Evolutionary conservation across 2,797 vertebrate genomes (phyloP).

Genomic region (Lepilemur septentrionalis): DNA sequence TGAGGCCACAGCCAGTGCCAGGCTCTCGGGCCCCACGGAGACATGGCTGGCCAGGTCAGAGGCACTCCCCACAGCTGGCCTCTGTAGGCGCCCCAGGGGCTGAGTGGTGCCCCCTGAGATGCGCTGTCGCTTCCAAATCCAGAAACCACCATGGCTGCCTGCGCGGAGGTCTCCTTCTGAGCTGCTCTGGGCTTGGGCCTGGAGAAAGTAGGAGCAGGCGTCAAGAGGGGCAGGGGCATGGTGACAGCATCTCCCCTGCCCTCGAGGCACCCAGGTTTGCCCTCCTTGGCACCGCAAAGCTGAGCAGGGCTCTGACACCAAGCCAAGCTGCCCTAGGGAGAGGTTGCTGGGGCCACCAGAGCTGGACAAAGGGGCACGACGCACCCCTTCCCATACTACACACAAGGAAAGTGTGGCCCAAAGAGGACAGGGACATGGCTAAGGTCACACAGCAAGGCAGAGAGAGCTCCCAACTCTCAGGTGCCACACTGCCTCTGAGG

Average conservation of each 20-base stretch:
- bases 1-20: not conserved
- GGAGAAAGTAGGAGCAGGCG: not conserved
- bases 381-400: not conserved
- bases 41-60: constrained; percentile 57
- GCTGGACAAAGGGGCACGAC: not conserved
- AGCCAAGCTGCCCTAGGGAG: not conserved
- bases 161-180: constrained; percentile 83
- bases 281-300: not conserved
- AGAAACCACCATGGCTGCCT: constrained; percentile 58
- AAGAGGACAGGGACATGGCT: not conserved
- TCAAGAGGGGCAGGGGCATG: not conserved
- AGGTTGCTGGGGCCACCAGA: not conserved
- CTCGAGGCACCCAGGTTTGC: not conserved
- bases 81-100: constrained; percentile 68
- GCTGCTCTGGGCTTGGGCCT: constrained; percentile 80
- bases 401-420: not conserved
- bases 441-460: not conserved
- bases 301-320: not conserved
- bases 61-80: constrained; percentile 79
- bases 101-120: not conserved
- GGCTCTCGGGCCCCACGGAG: rapidly evolving
- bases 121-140: constrained; percentile 72
- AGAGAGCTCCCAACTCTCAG: not conserved
- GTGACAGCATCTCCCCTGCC: not conserved
- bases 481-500: not conserved